These are phyloP conservation scores for Globodera rostochiensis DNA, from an alignment of 1,140 invertebrate species.

Conservation along the genomic window DNA sequence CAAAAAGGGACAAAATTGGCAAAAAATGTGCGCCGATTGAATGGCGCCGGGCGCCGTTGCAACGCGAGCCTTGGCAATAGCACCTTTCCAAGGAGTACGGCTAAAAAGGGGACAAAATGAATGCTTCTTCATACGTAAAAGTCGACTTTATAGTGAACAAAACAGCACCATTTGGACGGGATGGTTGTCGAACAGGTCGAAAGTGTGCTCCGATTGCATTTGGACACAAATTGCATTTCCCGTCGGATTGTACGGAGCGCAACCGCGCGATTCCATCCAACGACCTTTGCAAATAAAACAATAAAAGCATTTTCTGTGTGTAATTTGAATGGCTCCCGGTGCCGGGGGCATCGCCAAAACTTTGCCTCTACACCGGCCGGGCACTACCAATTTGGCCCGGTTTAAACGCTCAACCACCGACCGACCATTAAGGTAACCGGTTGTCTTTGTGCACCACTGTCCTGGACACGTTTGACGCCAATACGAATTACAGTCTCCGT, in stretches of 20 bases:
- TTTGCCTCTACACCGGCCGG: too few relatives aligned
- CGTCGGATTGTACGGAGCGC: conserved; percentile 15
- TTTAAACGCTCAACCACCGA: neutral
- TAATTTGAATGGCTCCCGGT: too few relatives aligned
- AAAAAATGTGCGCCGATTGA: neutral
- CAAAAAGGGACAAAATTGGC: neutral
- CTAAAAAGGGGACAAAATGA: neutral
- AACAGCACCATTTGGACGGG: conserved; percentile 1
- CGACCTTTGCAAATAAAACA: neutral
- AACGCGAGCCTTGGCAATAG: conserved; percentile 1
- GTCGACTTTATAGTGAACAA: too few relatives aligned
- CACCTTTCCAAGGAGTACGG: neutral
- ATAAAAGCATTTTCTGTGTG: too few relatives aligned
- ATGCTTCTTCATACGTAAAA: neutral
- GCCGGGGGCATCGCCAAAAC: too few relatives aligned
- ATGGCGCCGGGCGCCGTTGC: neutral
- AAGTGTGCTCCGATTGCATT: neutral
- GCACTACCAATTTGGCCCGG: neutral
- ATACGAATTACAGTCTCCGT: neutral
- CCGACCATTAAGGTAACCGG: neutral
- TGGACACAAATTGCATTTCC: conserved; percentile 8
- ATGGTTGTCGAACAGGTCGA: conserved; percentile 5
- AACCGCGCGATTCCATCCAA: conserved; percentile 24
- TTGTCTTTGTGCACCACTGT: conserved; percentile 10
- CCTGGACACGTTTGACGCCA: neutral